Evolutionary conservation across 2,888 invertebrate genomes (phyloP).

Genomic region (Apotomis betuletana): DNA sequence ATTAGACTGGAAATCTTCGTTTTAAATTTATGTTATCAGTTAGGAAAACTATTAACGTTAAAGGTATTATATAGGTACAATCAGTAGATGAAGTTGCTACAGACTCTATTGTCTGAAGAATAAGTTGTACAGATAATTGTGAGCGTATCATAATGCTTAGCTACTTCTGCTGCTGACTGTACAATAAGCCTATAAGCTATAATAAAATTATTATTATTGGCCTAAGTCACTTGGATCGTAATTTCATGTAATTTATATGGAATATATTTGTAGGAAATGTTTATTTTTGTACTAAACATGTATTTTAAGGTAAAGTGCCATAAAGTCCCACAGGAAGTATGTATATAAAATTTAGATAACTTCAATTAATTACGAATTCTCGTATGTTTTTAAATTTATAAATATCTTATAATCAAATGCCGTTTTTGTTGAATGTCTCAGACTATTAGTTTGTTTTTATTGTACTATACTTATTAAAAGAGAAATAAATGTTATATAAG

Average conservation of each 20-base stretch:
- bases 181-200: too few species aligned
- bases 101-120: too few species aligned
- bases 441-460: not conserved
- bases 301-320: not conserved
- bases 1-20: too few species aligned
- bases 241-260: not conserved
- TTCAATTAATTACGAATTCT: not conserved
- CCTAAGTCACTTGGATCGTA: not conserved
- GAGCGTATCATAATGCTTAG: too few species aligned
- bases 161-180: too few species aligned
- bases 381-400: not conserved
- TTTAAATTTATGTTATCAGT: too few species aligned
- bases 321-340: not conserved
- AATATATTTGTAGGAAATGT: not conserved
- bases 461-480: constrained; percentile 4
- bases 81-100: too few species aligned
- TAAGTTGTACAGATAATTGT: too few species aligned
- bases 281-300: not conserved
- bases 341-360: not conserved
- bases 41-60: too few species aligned
- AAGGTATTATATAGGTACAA: too few species aligned
- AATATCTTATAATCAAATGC: too few species aligned
- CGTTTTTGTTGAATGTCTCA: constrained; percentile 9
- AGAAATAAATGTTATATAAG: constrained; percentile 22
- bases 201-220: too few species aligned